Evolutionary conservation across 2,797 vertebrate species (phyloP), one percentile per base, ranked within the genome.

Genomic region (Peromyscus aztecus): DNA sequence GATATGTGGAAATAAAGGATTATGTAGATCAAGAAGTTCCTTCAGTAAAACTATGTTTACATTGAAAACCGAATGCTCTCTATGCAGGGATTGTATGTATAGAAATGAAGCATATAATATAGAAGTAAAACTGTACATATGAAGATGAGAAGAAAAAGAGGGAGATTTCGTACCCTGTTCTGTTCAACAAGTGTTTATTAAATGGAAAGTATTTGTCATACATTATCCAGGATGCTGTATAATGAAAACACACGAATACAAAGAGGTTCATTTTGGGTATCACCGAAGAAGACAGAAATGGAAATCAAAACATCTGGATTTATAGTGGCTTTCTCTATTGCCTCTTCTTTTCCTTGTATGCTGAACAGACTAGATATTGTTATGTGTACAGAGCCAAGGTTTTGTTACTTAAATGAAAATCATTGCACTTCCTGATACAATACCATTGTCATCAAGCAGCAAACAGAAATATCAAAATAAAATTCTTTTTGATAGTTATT

Each of bases 371-470:
- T 84, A 80, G 1, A 31, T 9, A 43, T 2, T 65, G 46, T 46
- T 71, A 0, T 76, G 5, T 75, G 6, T 14, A 46, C 19, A 19
- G 52, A 49, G 10, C 6, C 9, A 23, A 83, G 0, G 11, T 40
- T 94, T 90, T 73, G 4, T 86, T 21, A 14, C 46, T 71, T 96
- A 57, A 10, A 37, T 9, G 4, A 27, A 5, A 84, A 83, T 88
- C 69, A 11, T 73, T 71, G 37, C 8, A 6, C 37, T 75, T 76
- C 86, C 46, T 17, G 87, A 57, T 6, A 46, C 2, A 75, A n/a
- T 65, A 17, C 13, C 80, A 88, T 94, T 81, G 95, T 69, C 88
- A 95, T 67, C 85, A 90, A 96, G 37, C 9, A 84, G 6, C n/a
- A 84, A 97, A 52, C 43, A 75, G 52, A 88, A 55, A 55, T 55